Conservation (phyloP, 2,888 invertebrate species). For the Sepiola atlantica region DNA sequence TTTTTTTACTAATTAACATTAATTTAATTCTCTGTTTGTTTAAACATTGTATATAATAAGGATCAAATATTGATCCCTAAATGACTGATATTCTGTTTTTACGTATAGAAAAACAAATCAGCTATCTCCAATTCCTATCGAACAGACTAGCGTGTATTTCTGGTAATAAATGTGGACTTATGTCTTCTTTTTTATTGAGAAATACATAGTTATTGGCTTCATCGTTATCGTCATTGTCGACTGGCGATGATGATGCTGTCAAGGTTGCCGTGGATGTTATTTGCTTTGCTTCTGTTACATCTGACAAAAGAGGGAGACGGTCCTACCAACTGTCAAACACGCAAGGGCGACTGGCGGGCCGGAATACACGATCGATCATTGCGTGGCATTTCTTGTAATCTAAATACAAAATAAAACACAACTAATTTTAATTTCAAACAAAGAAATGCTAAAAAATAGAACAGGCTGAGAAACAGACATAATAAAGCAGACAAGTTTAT, state of each 20-base stretch:
- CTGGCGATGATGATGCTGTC: neutral
- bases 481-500: neutral
- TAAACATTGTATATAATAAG: no score
- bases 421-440: neutral
- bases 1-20: no score
- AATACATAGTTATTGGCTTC: neutral
- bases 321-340: neutral
- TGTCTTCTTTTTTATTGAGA: neutral
- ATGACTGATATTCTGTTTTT: no score
- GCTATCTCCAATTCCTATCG: no score
- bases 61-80: no score
- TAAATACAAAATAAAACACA: neutral
- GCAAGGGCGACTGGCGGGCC: neutral
- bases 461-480: neutral
- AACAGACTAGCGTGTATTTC: no score
- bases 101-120: no score
- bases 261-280: neutral
- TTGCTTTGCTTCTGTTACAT: neutral
- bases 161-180: no score
- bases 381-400: neutral
- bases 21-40: no score
- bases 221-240: neutral
- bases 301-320: neutral
- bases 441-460: neutral
- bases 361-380: conserved; percentile 11